Conservation (phyloP, 2,797 vertebrate species). For the Artibeus jamaicensis region DNA sequence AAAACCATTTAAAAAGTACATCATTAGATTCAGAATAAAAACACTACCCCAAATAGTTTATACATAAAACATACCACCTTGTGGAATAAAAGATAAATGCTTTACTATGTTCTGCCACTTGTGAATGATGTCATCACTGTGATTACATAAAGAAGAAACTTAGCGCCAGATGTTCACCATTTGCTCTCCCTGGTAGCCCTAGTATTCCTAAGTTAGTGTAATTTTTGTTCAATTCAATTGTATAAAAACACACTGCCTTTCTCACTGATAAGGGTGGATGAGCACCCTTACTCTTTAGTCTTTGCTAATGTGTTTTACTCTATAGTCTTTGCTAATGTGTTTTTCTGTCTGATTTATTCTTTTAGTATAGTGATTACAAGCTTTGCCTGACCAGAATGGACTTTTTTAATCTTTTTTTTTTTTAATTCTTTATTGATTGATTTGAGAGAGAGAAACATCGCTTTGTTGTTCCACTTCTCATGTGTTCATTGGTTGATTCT, state of each 20-base stretch:
- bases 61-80: slow-evolving; percentile 66
- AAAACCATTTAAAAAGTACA: slow-evolving; percentile 52
- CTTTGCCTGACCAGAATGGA: slow-evolving; percentile 19
- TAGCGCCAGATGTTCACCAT: slow-evolving; percentile 66
- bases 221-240: slow-evolving; percentile 59
- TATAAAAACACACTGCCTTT: slow-evolving; percentile 50
- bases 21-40: slow-evolving; percentile 56
- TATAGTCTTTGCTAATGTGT: slow-evolving; percentile 32
- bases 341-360: slow-evolving; percentile 50
- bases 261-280: neutral
- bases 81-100: slow-evolving; percentile 61
- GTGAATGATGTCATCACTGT: slow-evolving; percentile 62
- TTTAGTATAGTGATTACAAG: neutral
- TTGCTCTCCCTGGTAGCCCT: slow-evolving; percentile 12
- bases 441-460: too few relatives aligned
- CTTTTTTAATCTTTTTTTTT: too few relatives aligned
- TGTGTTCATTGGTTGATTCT: too few relatives aligned
- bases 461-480: too few relatives aligned
- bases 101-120: slow-evolving; percentile 39
- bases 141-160: slow-evolving; percentile 47
- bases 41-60: neutral
- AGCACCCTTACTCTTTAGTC: slow-evolving; percentile 8
- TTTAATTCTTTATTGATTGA: too few relatives aligned
- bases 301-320: slow-evolving; percentile 38
- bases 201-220: neutral